Percentiles rank a stretch among this genome's conserved stretches.
Conservation (phyloP, 2,113 vertebrate genomes). For the Protobothrops flavoviridis region DNA sequence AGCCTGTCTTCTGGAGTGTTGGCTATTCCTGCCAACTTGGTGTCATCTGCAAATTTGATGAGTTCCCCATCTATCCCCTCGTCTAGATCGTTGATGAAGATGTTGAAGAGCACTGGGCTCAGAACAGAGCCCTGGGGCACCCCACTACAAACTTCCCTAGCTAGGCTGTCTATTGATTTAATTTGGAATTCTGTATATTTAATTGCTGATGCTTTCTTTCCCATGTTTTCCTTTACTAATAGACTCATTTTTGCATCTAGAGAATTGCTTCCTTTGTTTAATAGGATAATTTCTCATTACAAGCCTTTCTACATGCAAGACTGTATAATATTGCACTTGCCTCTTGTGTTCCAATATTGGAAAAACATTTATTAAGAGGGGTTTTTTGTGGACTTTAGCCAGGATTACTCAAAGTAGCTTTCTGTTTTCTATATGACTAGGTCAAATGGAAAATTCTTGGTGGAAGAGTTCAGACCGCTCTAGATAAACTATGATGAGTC, state of each 20-base stretch:
- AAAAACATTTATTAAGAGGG: not conserved
- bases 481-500: not conserved
- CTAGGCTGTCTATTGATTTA: not conserved
- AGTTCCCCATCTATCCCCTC: too few species aligned
- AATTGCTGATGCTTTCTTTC: not conserved
- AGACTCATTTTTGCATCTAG: not conserved
- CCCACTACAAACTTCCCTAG: not conserved
- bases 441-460: not conserved
- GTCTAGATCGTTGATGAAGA: too few species aligned
- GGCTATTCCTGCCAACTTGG: too few species aligned
- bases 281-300: not conserved
- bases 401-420: not conserved
- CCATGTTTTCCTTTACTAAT: not conserved
- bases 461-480: not conserved
- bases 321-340: not conserved
- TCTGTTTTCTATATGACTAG: not conserved
- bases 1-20: too few species aligned
- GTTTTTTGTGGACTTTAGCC: not conserved
- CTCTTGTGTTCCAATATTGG: not conserved
- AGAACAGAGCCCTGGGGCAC: too few species aligned
- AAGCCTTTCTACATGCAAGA: not conserved
- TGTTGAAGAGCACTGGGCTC: too few species aligned
- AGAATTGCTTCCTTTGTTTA: not conserved
- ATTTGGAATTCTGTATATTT: not conserved
- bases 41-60: too few species aligned